Evolutionary conservation across 2,113 vertebrate genomes (phyloP).

Genomic region (Oreocharis arfaki): DNA sequence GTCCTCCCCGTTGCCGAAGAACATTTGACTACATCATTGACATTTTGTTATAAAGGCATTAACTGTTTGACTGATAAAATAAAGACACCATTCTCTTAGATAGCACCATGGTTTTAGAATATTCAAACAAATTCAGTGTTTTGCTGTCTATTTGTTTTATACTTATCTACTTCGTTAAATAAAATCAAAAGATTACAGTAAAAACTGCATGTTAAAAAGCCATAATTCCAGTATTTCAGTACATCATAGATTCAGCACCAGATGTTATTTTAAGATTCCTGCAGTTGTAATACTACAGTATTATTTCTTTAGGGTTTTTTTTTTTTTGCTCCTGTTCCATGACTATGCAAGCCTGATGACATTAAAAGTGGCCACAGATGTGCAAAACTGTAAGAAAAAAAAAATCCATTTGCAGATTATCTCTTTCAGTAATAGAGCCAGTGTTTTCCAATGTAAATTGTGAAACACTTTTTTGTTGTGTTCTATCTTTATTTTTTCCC

Average conservation of each 20-base stretch:
- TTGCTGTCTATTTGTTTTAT: constrained; percentile 65
- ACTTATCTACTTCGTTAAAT: constrained; percentile 74
- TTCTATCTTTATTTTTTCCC: too few relatives aligned
- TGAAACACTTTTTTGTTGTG: background rate
- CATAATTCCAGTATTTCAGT: constrained; percentile 88
- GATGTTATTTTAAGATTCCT: constrained; percentile 76
- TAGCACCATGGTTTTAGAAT: constrained; percentile 88
- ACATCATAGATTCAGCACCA: constrained; percentile 88
- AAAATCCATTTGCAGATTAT: constrained; percentile 53
- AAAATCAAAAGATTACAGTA: constrained; percentile 73
- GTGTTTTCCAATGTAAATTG: constrained; percentile 63
- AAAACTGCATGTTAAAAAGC: constrained; percentile 77
- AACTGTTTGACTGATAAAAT: constrained; percentile 69
- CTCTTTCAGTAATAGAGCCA: constrained; percentile 61
- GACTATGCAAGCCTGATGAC: constrained; percentile 72
- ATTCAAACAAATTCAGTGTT: constrained; percentile 85
- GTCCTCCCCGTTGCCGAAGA: constrained; percentile 48
- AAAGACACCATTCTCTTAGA: constrained; percentile 78
- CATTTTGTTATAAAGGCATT: constrained; percentile 80
- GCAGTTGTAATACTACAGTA: constrained; percentile 69
- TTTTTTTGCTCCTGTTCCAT: constrained; percentile 76
- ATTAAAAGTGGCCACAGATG: constrained; percentile 77
- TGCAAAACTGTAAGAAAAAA: constrained; percentile 47
- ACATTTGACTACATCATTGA: constrained; percentile 56
- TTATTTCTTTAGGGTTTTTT: constrained; percentile 47